These are phyloP conservation scores for Mionectes olivaceus DNA, from an alignment of 2,797 vertebrate genomes.

Conservation along the genomic window DNA sequence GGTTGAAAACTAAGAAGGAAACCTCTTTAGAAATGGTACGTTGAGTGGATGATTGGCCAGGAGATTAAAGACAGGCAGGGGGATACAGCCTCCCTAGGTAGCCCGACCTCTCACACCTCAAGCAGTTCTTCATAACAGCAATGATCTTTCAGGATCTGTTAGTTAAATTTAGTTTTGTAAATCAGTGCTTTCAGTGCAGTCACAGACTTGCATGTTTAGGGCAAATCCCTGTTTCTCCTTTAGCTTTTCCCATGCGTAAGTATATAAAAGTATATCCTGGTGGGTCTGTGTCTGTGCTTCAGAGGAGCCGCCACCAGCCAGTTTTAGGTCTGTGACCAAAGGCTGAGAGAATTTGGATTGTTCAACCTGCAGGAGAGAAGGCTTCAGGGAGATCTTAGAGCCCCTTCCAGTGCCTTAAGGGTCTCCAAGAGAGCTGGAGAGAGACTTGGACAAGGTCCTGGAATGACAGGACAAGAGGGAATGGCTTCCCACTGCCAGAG, in stretches of 20 bases:
- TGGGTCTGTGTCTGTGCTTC: fast-evolving
- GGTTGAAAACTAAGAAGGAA: conserved; percentile 45
- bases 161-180: not conserved
- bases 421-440: not conserved
- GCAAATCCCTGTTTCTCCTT: not conserved
- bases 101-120: not conserved
- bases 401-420: not conserved
- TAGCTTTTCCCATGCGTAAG: not conserved
- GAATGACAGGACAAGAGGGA: no score
- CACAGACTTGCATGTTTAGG: not conserved
- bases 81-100: not conserved
- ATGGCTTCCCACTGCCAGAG: not conserved
- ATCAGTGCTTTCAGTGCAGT: not conserved
- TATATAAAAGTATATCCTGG: not conserved
- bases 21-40: conserved; percentile 8
- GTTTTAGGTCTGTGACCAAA: not conserved
- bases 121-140: not conserved
- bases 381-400: not conserved
- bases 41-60: not conserved
- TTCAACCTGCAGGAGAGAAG: not conserved
- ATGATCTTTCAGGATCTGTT: not conserved
- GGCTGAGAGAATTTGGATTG: not conserved
- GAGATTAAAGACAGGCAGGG: not conserved
- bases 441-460: not conserved
- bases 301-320: not conserved